Base-by-base conservation (phyloP, 2,888 invertebrate species). In the Mechanitis mazaeus region DNA sequence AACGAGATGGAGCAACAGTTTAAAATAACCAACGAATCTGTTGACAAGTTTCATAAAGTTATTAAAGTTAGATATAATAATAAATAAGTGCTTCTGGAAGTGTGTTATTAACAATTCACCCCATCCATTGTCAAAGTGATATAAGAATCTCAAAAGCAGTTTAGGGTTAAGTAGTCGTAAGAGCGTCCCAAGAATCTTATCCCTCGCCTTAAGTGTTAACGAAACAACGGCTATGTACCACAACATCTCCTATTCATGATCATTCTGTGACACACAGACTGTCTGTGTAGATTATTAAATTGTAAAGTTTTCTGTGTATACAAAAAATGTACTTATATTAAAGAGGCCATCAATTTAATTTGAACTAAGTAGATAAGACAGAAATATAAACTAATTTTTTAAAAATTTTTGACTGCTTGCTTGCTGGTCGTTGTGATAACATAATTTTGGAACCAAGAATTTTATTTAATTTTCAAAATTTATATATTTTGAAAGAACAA, bases 231-330 rank as follows among this genome's bases (percentile, higher is more conserved):
- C 72, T 70, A 64, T 70, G 71, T 73, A 80, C 84, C 81, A 75
- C 81, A 76, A 68, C 78, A 84, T 85, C 79, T 81, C 81, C 80
- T 82, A 85, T 86, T 84, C 84, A 85, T 84, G 82, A 81, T 80
- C 74, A 76, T 78, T 68, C 70, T 57, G 38, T 66, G 54, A 77
- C 76, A 70, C 68, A 80, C 71, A 46, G 73, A 2, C 42, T 61
- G 65, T 55, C 66, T 45, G 58, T 20, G 35, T n/a, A n/a, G n/a
- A 35, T 42, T 12, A 54, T 54, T 53, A 9, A 6, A 20, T 11
- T 7, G 3, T 35, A 5, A 5, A 5, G 1, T 35, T 35, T 5
- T 35, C 6, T 6, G 6, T 35, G 1, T 6, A 3, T 35, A 35
- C 6, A 35, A 42, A 7, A 42, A 42, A 42, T 9, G 2, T 6